Conservation (phyloP, 2,797 vertebrate genomes). For the Orestias chungarensis region DNA sequence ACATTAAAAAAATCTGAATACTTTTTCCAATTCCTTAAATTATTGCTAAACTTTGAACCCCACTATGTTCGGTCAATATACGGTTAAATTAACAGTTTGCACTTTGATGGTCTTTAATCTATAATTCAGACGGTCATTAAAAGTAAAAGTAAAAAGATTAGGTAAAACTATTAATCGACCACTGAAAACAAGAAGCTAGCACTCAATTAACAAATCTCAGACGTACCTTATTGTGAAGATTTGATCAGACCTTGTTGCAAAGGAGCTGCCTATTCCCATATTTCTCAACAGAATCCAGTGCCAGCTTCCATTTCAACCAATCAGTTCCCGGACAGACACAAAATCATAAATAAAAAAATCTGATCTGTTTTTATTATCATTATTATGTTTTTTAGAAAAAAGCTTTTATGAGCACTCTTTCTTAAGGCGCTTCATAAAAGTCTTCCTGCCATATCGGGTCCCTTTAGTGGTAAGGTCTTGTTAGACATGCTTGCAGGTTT, state of each 20-base stretch:
- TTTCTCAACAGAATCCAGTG: conserved; percentile 52
- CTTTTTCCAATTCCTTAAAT: background rate
- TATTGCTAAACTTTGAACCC: background rate
- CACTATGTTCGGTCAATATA: background rate
- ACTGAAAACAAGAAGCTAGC: background rate
- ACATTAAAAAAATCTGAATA: background rate
- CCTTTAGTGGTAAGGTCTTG: conserved; percentile 4
- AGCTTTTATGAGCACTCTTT: conserved; percentile 24
- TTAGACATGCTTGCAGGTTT: conserved; percentile 21
- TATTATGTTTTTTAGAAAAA: conserved; percentile 8
- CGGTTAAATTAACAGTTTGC: background rate
- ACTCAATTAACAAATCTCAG: conserved; percentile 1
- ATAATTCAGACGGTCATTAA: background rate
- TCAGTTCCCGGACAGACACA: conserved; percentile 20
- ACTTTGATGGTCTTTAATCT: background rate
- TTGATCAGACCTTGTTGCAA: conserved; percentile 86
- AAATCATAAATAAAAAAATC: conserved; percentile 43
- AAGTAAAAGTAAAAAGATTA: background rate
- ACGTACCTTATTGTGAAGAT: conserved; percentile 88
- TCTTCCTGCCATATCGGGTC: conserved; percentile 11
- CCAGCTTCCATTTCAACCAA: conserved; percentile 54
- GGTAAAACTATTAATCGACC: background rate
- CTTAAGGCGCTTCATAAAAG: conserved; percentile 30
- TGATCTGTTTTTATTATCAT: conserved; percentile 8
- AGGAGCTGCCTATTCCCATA: conserved; percentile 91